Evolutionary conservation across 30 jellyfish, hydroid and myxozoan species (phyloP), one percentile per base, ranked within the genome.

Genomic region (Rhopilema esculentum): DNA sequence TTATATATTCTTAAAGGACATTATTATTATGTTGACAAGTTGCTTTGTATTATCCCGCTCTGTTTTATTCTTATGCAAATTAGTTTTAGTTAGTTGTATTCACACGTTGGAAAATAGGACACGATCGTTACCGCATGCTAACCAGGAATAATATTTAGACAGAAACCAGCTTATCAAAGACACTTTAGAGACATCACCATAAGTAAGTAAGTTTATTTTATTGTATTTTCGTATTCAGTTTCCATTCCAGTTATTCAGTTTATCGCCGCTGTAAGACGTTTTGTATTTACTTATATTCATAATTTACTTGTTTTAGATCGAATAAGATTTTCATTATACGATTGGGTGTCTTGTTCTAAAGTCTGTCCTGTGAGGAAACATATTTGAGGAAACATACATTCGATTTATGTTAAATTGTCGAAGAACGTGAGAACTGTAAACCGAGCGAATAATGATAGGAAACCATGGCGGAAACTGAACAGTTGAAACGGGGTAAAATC

Each of bases 381-480:
- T 12, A n/a, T n/a, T n/a, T 12, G 57, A 40, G 57, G 57, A 40
- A 40, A 40, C 57, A 40, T 12, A n/a, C 57, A 40, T 40, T 40
- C 57, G 57, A 40, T 40, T 40, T 40, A 40, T 40, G 57, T 40
- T 40, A 40, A 40, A 40, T 40, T 40, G 57, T 40, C 57, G 6
- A 40, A 40, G 57, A 40, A 40, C 57, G 57, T 40, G 57, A 40
- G 57, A 40, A 40, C 57, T 40, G 57, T 40, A 40, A 15, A 70
- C 63, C 72, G 72, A 63, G 26, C 72, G 72, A 24, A 63, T 19
- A 63, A 21, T 15, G 16, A 70, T n/a, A 8, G 63, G 49, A 26
- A 70, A 40, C 57, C 57, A 70, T 70, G 85, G 72, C 72, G 49
- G 85, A 74, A 4, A 32, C 64, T n/a, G 85, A 32, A 33, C 64